phyloP scores from a whole-genome alignment of 1,140 invertebrate genomes.

The Bursaphelenchus mucronatus region DNA sequence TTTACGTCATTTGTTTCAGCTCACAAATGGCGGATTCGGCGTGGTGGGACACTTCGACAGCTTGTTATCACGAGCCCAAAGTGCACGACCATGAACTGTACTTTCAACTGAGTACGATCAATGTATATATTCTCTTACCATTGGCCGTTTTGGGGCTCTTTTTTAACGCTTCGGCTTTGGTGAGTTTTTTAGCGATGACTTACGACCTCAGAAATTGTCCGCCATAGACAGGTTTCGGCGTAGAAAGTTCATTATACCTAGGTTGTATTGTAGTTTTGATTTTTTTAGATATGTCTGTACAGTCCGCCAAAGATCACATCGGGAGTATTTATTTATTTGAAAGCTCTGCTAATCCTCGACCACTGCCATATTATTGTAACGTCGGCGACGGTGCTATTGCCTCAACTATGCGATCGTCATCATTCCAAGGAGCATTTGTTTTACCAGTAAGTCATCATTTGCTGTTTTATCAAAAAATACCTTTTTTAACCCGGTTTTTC shows the following conservation, averaged over 20 bases:
- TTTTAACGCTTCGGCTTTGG: constrained; percentile 54
- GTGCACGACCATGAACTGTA: constrained; percentile 59
- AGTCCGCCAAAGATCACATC: constrained; percentile 60
- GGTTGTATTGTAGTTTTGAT: constrained; percentile 11
- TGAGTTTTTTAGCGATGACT: constrained; percentile 23
- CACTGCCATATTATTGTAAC: constrained; percentile 53
- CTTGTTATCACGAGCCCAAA: constrained; percentile 58
- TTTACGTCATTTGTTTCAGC: too few species aligned
- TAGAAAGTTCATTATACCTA: too few species aligned
- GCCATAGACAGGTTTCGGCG: too few species aligned
- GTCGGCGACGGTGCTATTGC: constrained; percentile 42
- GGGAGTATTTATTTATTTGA: constrained; percentile 60
- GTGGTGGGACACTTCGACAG: neutral
- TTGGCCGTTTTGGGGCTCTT: constrained; percentile 53
- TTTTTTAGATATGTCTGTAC: constrained; percentile 55
- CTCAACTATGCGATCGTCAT: constrained; percentile 58
- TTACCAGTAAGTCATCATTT: constrained; percentile 37
- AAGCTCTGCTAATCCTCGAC: constrained; percentile 57
- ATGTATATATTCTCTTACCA: constrained; percentile 51
- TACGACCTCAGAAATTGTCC: neutral
- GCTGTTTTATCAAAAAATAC: constrained; percentile 14
- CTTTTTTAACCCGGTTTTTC: neutral
- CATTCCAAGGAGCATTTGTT: constrained; percentile 52
- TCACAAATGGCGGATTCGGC: too few species aligned
- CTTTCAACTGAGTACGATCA: constrained; percentile 47